phyloP scores from a whole-genome alignment of 2,888 invertebrate species.

The Eilema depressum region DNA sequence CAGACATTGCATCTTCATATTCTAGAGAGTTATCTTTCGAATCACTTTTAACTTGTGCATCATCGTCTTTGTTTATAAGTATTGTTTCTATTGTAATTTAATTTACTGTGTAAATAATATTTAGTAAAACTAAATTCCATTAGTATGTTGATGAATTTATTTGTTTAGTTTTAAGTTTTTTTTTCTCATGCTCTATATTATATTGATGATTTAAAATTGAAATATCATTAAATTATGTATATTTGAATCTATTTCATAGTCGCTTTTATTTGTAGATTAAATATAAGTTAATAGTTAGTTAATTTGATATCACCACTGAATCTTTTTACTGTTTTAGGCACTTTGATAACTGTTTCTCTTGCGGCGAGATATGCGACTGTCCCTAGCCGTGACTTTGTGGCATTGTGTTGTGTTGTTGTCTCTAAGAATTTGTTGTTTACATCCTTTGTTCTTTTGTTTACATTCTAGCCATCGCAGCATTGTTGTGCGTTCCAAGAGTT shows the following conservation, averaged over 20 bases:
- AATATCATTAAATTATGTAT: not conserved
- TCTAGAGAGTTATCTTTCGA: conserved; percentile 35
- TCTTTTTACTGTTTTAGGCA: not conserved
- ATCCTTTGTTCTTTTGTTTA: conserved; percentile 54
- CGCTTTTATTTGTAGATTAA: not conserved
- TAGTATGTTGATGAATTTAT: not conserved
- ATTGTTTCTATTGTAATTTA: not conserved
- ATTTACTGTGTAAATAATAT: not conserved
- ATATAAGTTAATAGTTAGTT: not conserved
- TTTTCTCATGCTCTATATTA: not conserved
- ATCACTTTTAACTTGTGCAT: conserved; percentile 28
- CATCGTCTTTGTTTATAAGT: conserved; percentile 21
- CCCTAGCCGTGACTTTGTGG: conserved; percentile 3
- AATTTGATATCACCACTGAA: not conserved
- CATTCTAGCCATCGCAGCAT: conserved; percentile 39
- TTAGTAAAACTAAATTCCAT: not conserved
- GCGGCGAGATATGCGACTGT: conserved; percentile 36
- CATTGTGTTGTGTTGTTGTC: conserved; percentile 23
- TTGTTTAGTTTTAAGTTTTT: not conserved
- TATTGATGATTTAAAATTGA: not conserved
- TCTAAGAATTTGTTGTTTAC: conserved; percentile 61
- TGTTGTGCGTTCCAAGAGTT: conserved; percentile 60
- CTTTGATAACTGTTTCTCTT: not conserved
- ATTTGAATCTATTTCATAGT: not conserved
- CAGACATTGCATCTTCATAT: conserved; percentile 77